A percentile compares a stretch with the other conserved stretches of the same genome.
These are phyloP conservation scores for Promerops cafer DNA, from an alignment of 2,113 vertebrate species.

Conservation along the genomic window DNA sequence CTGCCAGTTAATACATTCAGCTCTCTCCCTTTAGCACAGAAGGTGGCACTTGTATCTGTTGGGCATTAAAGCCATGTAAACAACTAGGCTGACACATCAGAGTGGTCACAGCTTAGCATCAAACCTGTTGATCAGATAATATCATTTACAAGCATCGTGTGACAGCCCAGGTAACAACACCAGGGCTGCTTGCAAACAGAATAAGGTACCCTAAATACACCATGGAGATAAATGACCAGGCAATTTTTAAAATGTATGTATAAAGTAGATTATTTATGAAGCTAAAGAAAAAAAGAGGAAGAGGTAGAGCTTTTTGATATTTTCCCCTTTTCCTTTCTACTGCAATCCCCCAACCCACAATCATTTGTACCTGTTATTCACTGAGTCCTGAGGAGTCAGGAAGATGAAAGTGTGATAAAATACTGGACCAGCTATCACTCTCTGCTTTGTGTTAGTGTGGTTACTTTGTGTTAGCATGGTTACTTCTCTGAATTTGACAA, in stretches of 20 bases:
- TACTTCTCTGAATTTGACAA: not conserved
- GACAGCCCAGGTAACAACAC: not conserved
- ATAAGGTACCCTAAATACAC: not conserved
- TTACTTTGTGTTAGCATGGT: not conserved
- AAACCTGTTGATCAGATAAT: not conserved
- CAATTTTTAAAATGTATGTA: not conserved
- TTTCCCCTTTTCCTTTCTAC: not conserved
- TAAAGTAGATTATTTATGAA: not conserved
- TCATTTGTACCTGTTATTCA: not conserved
- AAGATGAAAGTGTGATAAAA: not conserved
- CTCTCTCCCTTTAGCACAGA: not conserved
- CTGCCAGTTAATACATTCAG: not conserved
- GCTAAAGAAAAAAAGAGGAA: not conserved
- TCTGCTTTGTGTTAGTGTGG: not conserved
- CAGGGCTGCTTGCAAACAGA: not conserved
- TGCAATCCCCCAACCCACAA: not conserved
- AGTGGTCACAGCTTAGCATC: not conserved
- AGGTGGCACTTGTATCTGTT: not conserved
- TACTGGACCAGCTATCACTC: not conserved
- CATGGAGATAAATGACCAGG: not conserved
- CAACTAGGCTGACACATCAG: not conserved
- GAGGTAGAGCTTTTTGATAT: not conserved
- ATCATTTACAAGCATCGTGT: rapidly evolving
- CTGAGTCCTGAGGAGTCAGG: not conserved
- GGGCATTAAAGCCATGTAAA: not conserved